Evolutionary conservation across 2,888 invertebrate species (phyloP).

Genomic region (Ophion obscuratus): DNA sequence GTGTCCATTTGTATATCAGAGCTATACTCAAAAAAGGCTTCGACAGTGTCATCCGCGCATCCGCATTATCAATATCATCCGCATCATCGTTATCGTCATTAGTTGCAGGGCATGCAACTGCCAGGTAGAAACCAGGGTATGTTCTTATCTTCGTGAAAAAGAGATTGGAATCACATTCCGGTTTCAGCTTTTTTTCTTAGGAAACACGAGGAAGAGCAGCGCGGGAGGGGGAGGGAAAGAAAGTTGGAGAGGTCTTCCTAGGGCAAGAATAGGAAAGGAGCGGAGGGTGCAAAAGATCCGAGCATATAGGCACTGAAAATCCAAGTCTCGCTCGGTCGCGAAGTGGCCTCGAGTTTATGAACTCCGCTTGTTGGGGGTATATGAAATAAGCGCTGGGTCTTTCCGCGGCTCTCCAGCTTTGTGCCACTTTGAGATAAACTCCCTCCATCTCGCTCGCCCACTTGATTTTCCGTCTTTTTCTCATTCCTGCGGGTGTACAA

Average conservation of each 20-base stretch:
- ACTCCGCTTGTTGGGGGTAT: slow-evolving; percentile 55
- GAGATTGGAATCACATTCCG: not conserved
- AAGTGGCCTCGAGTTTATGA: slow-evolving; percentile 55
- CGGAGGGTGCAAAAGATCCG: slow-evolving; percentile 18
- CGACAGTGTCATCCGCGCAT: too few relatives aligned
- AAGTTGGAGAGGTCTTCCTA: not conserved
- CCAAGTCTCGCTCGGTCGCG: slow-evolving; percentile 25
- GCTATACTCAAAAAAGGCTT: too few relatives aligned
- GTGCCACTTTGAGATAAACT: slow-evolving; percentile 66
- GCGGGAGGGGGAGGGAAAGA: not conserved
- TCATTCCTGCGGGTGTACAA: slow-evolving; percentile 14
- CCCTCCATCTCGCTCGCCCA: not conserved
- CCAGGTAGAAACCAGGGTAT: not conserved
- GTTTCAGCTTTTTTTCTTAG: not conserved
- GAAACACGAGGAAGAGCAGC: not conserved
- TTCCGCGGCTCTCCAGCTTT: slow-evolving; percentile 43
- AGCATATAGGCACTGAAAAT: slow-evolving; percentile 27
- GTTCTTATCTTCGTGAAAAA: not conserved
- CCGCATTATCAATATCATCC: too few relatives aligned
- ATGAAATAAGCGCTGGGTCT: slow-evolving; percentile 52
- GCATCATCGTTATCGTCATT: too few relatives aligned
- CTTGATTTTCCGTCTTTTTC: slow-evolving; percentile 28
- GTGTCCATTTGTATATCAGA: not conserved
- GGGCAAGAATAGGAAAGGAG: not conserved
- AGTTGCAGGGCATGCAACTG: not conserved